These are phyloP conservation scores for Caenorhabditis sp. DNA, from an alignment of 2,888 invertebrate species.

Conservation along the genomic window DNA sequence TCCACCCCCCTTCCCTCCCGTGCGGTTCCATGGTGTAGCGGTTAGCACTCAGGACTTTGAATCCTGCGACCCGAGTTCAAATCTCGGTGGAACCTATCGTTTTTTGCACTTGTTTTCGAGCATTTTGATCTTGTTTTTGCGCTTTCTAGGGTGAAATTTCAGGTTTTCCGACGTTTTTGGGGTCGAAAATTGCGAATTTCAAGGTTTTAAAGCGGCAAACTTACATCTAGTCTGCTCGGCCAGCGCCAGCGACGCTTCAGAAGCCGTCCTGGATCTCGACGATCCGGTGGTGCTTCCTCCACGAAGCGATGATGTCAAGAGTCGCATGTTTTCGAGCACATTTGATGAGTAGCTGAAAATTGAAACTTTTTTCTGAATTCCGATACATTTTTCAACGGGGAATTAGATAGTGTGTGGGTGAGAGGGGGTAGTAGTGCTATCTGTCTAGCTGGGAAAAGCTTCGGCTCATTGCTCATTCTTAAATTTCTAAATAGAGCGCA, in stretches of 20 bases:
- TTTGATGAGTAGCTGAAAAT: slow-evolving; percentile 71
- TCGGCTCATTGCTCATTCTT: not conserved
- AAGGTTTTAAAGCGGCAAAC: slow-evolving; percentile 15
- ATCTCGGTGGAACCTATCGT: slow-evolving; percentile 47
- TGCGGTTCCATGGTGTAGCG: slow-evolving; percentile 43
- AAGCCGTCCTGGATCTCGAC: slow-evolving; percentile 52
- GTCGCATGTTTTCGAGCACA: slow-evolving; percentile 70
- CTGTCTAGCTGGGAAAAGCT: not conserved
- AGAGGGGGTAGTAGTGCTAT: not conserved
- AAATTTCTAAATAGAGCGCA: slow-evolving; percentile 2
- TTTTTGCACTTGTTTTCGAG: not conserved
- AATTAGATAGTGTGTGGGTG: slow-evolving; percentile 12
- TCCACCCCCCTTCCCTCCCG: not conserved
- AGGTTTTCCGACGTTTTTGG: not conserved
- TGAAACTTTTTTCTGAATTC: not conserved
- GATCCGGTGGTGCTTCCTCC: slow-evolving; percentile 47
- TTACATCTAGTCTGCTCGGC: slow-evolving; percentile 75
- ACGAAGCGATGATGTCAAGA: slow-evolving; percentile 66
- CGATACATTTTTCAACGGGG: not conserved
- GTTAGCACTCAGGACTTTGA: slow-evolving; percentile 77
- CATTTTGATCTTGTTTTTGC: too few species aligned
- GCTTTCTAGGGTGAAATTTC: not conserved
- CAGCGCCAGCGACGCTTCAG: slow-evolving; percentile 68
- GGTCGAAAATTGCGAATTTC: not conserved
- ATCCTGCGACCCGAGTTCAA: slow-evolving; percentile 77